Base-by-base conservation (phyloP, 2,113 vertebrate genomes). In the Peromyscus californicus region DNA sequence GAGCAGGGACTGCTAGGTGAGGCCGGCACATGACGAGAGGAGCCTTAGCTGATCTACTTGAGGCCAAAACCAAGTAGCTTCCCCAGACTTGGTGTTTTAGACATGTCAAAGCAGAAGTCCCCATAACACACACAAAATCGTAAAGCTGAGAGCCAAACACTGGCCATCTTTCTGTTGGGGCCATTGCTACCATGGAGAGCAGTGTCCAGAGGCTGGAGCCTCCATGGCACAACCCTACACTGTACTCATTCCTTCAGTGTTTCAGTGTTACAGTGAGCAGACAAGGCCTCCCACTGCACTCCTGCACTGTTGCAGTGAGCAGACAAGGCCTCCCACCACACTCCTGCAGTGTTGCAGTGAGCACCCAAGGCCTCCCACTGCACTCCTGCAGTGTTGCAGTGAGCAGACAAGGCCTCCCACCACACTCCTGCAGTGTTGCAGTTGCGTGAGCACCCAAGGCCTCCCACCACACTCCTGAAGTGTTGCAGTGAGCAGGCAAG, bases 311-410 rank as follows among this genome's bases (percentile, higher is more conserved):
- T 75, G 39, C 39, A 26, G 22, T 29, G 24, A 76, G 74, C 72
- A 45, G 21, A n/a, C 10, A 12, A 75, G 22, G 10, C 3, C n/a
- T 74, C 70, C 36, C 17, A 21, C 8, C 10, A 8, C 9, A 36
- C 5, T 45, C 24, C 17, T 57, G 17, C 9, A 9, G 2, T 61
- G 10, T 7, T 72, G 15, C 63, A 57, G 11, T 31, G 42, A 59
- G 22, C 17, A 82, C 16, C 1, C 4, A 22, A 1, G 2, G 5
- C 33, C 51, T 11, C 9, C 1, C 33, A 22, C 10, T 12, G 19
- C 11, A n/a, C 29, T 36, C 48, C 8, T 22, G 5, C 9, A 9
- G 2, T 61, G 10, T 7, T 72, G 19, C 63, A 57, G 8, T 31
- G 42, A 59, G 22, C 17, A 82, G 48, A 1, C 4, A 22, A 1